Evolutionary conservation across 2,113 vertebrate species (phyloP), one percentile per base, ranked within the genome.

Genomic region (Dicentrarchus labrax): DNA sequence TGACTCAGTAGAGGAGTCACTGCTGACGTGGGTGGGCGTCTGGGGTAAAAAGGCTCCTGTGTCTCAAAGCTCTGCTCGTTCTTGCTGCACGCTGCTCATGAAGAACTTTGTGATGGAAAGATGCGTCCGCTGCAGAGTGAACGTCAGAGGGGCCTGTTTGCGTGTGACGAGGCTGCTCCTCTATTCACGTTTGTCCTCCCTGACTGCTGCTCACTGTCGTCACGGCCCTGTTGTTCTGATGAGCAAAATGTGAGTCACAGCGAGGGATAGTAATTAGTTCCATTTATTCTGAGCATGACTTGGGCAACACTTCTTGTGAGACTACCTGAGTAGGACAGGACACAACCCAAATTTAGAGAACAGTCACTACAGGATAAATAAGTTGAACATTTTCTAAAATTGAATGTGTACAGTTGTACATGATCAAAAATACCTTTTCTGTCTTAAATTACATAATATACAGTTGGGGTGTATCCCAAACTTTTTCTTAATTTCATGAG

Each of bases 51-150:
- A 62, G 41, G 12, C 70, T 51, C 69, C 71, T 6, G 24, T 12
- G 78, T 81, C 72, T 86, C 82, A 39, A 15, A 65, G 84, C 88
- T 71, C 80, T 70, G 87, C 77, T 89, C 19, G 16, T 43, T 81
- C 50, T 73, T 86, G 86, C 83, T 53, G 69, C 71, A 65, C 75
- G 74, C 53, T 80, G 86, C 90, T 89, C 89, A 90, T 89, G 91
- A 93, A 67, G 76, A 86, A 85, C 82, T 82, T 62, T 69, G 78
- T 92, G 89, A 90, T 81, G 80, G 90, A 79, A 82, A 65, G 81
- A 70, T 45, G 82, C 75, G 54, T 90, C 51, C 41, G 38, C 81
- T 77, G 80, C 84, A 88, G 84, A 68, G 72, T 64, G 64, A 83
- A 80, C 73, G 38, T 76, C 78, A 81, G 68, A 71, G 48, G 56